Evolutionary conservation across 2,797 vertebrate genomes (phyloP).

Genomic region (Scarus forsteni): DNA sequence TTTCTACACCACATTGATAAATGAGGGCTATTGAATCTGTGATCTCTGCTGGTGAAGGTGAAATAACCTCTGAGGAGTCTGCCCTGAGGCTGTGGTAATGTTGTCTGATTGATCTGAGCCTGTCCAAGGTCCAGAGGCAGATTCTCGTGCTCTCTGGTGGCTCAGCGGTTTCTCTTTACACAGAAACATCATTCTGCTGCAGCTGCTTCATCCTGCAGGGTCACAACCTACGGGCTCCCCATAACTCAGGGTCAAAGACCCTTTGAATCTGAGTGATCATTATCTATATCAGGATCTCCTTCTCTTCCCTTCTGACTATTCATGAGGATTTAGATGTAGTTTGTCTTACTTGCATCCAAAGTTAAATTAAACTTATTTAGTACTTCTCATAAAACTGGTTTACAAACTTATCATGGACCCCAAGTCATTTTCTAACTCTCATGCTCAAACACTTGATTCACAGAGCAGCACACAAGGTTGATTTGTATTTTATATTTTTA

Average conservation of each 20-base stretch:
- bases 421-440: too few relatives aligned
- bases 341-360: not conserved
- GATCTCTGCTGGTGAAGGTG: conserved; percentile 52
- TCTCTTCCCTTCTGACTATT: not conserved
- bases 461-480: too few relatives aligned
- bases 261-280: conserved; percentile 19
- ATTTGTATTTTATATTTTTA: too few relatives aligned
- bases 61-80: conserved; percentile 25
- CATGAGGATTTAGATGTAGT: conserved; percentile 9
- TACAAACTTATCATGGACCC: too few relatives aligned
- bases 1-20: too few relatives aligned
- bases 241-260: conserved; percentile 31
- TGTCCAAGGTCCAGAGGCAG: conserved; percentile 66
- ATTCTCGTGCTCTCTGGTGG: conserved; percentile 55
- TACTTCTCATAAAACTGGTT: too few relatives aligned
- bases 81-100: conserved; percentile 31
- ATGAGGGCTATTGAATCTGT: conserved; percentile 22
- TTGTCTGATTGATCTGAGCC: conserved; percentile 56
- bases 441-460: too few relatives aligned
- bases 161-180: conserved; percentile 59
- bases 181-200: conserved; percentile 64
- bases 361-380: too few relatives aligned
- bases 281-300: conserved; percentile 6
- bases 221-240: conserved; percentile 64
- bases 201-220: conserved; percentile 54